phyloP scores from a whole-genome alignment of 2,888 invertebrate genomes.

The Escarpia spicata region DNA sequence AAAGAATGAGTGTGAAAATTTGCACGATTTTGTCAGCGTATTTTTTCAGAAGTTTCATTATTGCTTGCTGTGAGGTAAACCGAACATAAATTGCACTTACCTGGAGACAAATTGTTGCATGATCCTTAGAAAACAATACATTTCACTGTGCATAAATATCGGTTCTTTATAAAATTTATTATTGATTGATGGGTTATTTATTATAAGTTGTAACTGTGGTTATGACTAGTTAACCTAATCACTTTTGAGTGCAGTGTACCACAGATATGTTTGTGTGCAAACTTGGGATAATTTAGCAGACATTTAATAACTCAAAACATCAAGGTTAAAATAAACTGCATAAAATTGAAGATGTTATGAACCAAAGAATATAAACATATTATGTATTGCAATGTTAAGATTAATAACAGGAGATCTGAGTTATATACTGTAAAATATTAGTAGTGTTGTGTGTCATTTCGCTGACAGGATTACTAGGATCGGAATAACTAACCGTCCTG shows the following conservation, averaged over 20 bases:
- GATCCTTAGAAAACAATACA: neutral
- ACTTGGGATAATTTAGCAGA: neutral
- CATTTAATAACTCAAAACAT: neutral
- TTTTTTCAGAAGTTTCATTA: neutral
- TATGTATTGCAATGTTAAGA: neutral
- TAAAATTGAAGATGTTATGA: neutral
- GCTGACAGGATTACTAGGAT: neutral
- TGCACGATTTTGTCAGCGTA: neutral
- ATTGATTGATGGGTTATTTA: neutral
- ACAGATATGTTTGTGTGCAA: neutral
- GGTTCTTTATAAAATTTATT: neutral
- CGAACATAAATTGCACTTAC: neutral
- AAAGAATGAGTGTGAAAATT: neutral
- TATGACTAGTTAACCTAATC: neutral
- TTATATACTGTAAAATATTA: constrained; percentile 4
- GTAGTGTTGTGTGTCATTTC: neutral
- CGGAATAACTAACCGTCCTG: neutral
- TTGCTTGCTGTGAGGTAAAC: neutral
- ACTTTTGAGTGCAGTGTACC: neutral
- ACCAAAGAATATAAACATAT: neutral
- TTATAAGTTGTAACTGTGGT: neutral
- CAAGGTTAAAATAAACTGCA: neutral
- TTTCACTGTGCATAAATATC: neutral
- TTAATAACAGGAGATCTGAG: neutral
- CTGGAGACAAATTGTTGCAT: constrained; percentile 4